Evolutionary conservation across 2,888 invertebrate genomes (phyloP).

Genomic region (Anoncus sp.): DNA sequence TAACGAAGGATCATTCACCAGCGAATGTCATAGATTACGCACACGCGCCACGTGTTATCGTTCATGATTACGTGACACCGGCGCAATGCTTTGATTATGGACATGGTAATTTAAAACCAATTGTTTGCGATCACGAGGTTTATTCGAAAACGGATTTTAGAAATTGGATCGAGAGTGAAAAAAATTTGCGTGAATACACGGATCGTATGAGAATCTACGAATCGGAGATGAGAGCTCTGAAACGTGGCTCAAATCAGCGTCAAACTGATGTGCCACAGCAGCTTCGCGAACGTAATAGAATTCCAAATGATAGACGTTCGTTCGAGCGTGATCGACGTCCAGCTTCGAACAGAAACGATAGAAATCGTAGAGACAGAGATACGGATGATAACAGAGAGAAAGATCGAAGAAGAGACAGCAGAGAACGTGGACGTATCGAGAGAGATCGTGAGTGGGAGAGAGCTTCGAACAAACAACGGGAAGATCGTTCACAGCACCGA

Average conservation of each 20-base stretch:
- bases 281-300: slow-evolving; percentile 54
- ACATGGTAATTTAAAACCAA: slow-evolving; percentile 78
- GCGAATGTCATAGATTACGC: slow-evolving; percentile 79
- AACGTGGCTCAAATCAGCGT: slow-evolving; percentile 29
- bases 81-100: slow-evolving; percentile 78
- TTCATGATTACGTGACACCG: slow-evolving; percentile 73
- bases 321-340: slow-evolving; percentile 68
- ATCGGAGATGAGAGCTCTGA: slow-evolving; percentile 59
- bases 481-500: slow-evolving; percentile 64
- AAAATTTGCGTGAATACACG: slow-evolving; percentile 77
- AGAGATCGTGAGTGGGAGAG: slow-evolving; percentile 70
- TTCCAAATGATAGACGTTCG: slow-evolving; percentile 64
- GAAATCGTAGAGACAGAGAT: slow-evolving; percentile 71
- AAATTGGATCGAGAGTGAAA: slow-evolving; percentile 80
- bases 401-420: slow-evolving; percentile 59
- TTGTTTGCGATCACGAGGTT: slow-evolving; percentile 73
- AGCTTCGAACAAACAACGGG: slow-evolving; percentile 62
- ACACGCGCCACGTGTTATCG: slow-evolving; percentile 70
- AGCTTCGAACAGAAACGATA: slow-evolving; percentile 70
- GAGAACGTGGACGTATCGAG: slow-evolving; percentile 69
- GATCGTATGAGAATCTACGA: slow-evolving; percentile 76
- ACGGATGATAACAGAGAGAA: slow-evolving; percentile 70
- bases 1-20: slow-evolving; percentile 72
- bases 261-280: not conserved
- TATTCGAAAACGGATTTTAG: slow-evolving; percentile 75